Percentiles rank a stretch among this genome's conserved stretches.
Conservation (phyloP, 1,140 invertebrate species). For the Hesperophylax magnus region DNA sequence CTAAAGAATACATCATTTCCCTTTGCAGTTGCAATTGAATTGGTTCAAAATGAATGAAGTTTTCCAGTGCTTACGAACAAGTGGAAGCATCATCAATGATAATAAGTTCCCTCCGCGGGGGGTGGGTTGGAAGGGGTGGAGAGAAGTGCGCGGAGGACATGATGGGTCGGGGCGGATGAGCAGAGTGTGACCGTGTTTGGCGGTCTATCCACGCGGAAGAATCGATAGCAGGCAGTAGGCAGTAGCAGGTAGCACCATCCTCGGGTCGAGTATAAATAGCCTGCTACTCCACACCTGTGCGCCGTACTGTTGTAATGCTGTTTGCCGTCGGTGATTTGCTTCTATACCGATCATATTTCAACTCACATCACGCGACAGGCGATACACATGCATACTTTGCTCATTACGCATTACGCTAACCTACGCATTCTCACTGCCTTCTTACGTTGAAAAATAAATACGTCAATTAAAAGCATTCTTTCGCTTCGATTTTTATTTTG, state of each 20-base stretch:
- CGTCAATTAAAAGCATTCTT: too few relatives aligned
- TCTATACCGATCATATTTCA: background rate
- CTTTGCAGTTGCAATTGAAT: too few relatives aligned
- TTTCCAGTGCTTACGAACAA: background rate
- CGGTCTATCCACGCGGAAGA: conserved; percentile 25
- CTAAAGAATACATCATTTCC: too few relatives aligned
- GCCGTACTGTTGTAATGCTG: background rate
- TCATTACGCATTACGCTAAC: too few relatives aligned
- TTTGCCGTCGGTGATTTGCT: too few relatives aligned
- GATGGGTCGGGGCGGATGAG: background rate
- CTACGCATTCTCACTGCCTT: too few relatives aligned
- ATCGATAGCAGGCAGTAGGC: conserved; percentile 11
- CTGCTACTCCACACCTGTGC: background rate
- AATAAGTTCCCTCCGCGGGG: background rate
- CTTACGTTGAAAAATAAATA: too few relatives aligned
- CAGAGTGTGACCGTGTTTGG: conserved; percentile 25
- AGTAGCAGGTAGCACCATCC: background rate
- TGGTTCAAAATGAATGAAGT: too few relatives aligned
- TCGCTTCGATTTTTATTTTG: too few relatives aligned
- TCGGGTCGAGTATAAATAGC: conserved; percentile 21
- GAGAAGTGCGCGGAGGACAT: background rate
- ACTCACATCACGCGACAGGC: conserved; percentile 57
- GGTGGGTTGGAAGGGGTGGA: background rate
- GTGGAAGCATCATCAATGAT: background rate
- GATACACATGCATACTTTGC: background rate